Evolutionary conservation across 2,113 vertebrate genomes (phyloP), one percentile per base, ranked within the genome.

Genomic region (Chionodraco myersi): DNA sequence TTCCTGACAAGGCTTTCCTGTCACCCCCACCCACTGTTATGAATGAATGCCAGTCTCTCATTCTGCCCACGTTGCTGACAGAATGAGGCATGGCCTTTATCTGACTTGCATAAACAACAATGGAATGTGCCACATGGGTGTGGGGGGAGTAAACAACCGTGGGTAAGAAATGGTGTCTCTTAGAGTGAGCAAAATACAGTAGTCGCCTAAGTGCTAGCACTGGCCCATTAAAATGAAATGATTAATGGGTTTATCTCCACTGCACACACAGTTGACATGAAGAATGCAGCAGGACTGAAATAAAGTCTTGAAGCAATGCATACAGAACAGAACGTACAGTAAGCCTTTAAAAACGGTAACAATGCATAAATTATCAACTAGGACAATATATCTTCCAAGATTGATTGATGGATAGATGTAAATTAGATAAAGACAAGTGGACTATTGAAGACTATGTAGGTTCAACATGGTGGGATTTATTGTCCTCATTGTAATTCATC

Each of bases 21-120:
- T 75, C 65, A 26, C 45, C 12, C 57, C 48, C 66, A 57, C 75
- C 51, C 75, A 72, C 83, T 54, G 79, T 91, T 90, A 92, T 92
- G 92, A 94, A 92, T 85, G 89, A 82, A 87, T 36, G 89, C 77
- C 85, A 85, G 78, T 61, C 82, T 79, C 79, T 80, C 83, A 61
- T 87, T 87, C 80, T 80, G 62, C 61, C 56, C 16, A 65, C 70
- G 1, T 49, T 56, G 68, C 69, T n/a, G 87, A 92, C 92, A 92
- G 89, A 89, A 91, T 93, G 90, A 94, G 90, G 87, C 88, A 91
- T 89, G 88, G 91, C 82, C 92, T 91, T 93, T 88, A 91, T 94
- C 90, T 91, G 92, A 92, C 85, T 94, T 91, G 92, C 94, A 92
- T 94, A 89, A 84, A 79, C 86, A 90, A 92, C 90, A 91, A 91